phyloP scores from a whole-genome alignment of 2,113 vertebrate genomes.

The Plecotus auritus region DNA sequence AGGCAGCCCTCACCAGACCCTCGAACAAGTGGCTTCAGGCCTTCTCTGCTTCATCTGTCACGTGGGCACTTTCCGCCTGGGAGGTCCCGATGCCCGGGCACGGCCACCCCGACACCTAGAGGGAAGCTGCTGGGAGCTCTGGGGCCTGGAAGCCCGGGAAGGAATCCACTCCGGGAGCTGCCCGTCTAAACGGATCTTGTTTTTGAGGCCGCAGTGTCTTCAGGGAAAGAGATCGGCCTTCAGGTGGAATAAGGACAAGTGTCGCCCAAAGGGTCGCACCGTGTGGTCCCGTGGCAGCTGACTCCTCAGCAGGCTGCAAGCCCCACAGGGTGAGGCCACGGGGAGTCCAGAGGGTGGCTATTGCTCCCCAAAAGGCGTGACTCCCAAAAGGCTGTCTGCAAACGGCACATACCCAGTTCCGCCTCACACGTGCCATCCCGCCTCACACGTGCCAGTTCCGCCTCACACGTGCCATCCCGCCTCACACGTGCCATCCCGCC shows the following conservation, averaged over 20 bases:
- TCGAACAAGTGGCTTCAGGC: not conserved
- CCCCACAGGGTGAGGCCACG: too few relatives aligned
- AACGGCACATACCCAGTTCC: too few relatives aligned
- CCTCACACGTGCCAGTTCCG: too few relatives aligned
- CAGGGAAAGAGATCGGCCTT: not conserved
- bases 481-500: too few relatives aligned
- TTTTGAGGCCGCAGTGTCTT: not conserved
- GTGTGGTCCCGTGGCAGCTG: fast-evolving
- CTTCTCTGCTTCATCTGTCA: not conserved
- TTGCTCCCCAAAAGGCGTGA: too few relatives aligned
- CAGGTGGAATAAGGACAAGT: not conserved
- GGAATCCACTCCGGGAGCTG: not conserved
- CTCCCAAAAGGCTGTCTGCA: not conserved
- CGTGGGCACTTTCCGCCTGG: not conserved
- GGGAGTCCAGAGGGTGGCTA: too few relatives aligned
- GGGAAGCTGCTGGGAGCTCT: not conserved
- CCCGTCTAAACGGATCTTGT: not conserved
- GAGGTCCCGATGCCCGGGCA: not conserved
- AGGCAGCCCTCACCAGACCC: not conserved
- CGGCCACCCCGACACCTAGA: not conserved
- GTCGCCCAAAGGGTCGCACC: not conserved
- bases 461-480: too few relatives aligned
- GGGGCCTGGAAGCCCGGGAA: not conserved
- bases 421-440: too few relatives aligned
- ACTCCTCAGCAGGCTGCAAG: too few relatives aligned